Conservation (phyloP, 53 echinoderm and acorn worm genomes). For the Actinopyga echinites region DNA sequence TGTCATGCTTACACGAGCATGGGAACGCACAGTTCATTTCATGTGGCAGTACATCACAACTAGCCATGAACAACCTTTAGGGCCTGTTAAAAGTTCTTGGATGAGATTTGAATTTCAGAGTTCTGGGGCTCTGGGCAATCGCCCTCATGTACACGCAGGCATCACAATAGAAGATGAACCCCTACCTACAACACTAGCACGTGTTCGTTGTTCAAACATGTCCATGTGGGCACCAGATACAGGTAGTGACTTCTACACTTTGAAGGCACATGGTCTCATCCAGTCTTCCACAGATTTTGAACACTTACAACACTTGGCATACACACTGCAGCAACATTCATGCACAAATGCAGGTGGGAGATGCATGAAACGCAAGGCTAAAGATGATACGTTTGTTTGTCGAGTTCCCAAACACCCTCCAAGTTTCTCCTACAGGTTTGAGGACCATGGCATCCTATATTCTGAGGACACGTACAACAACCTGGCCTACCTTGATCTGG, state of each 20-base stretch:
- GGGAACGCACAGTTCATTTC: slow-evolving; percentile 56
- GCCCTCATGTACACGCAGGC: slow-evolving; percentile 50
- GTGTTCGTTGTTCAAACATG: slow-evolving; percentile 51
- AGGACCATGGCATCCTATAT: slow-evolving; percentile 43
- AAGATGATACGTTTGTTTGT: slow-evolving; percentile 46
- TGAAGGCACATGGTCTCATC: slow-evolving; percentile 45
- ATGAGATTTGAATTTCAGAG: slow-evolving; percentile 60
- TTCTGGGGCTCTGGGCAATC: slow-evolving; percentile 53
- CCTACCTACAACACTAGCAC: slow-evolving; percentile 22
- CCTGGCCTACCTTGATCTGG: slow-evolving; percentile 38
- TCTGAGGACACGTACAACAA: slow-evolving; percentile 29
- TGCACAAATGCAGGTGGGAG: slow-evolving; percentile 38
- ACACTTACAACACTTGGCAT: slow-evolving; percentile 27
- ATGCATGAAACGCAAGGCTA: slow-evolving; percentile 42
- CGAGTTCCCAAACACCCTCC: slow-evolving; percentile 47
- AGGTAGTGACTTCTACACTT: slow-evolving; percentile 29
- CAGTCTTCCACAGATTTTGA: slow-evolving; percentile 12
- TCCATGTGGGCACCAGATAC: slow-evolving; percentile 53
- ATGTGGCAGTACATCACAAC: slow-evolving; percentile 53
- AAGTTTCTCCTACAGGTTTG: slow-evolving; percentile 34
- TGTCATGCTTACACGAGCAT: slow-evolving; percentile 45
- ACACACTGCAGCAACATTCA: slow-evolving; percentile 49
- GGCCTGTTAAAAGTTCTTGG: slow-evolving; percentile 50
- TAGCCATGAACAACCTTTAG: slow-evolving; percentile 44
- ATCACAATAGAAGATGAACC: slow-evolving; percentile 49